Conservation (phyloP, 2,113 vertebrate genomes). For the Salvelinus namaycush region DNA sequence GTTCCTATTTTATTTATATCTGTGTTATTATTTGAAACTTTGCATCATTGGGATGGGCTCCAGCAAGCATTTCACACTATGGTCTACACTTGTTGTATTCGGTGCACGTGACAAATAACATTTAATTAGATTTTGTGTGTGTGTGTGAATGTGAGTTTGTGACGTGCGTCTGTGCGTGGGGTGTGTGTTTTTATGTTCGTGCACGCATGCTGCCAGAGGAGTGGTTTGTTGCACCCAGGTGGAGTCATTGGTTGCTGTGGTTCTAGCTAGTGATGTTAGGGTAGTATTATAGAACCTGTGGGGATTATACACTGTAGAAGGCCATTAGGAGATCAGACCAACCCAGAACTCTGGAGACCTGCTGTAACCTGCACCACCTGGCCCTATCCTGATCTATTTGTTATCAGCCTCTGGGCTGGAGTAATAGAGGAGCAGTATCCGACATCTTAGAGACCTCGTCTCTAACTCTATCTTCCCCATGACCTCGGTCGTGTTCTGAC, state of each 20-base stretch:
- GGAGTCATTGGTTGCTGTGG: conserved; percentile 18
- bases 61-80: no score
- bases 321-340: conserved; percentile 42
- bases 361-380: conserved; percentile 23
- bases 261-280: conserved; percentile 19
- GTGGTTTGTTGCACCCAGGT: conserved; percentile 1
- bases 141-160: no score
- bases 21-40: no score
- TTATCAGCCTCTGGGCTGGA: conserved; percentile 57
- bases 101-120: no score
- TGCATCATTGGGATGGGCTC: no score
- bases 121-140: no score
- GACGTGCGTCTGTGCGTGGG: no score
- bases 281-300: conserved; percentile 28
- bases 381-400: conserved; percentile 66
- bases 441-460: no score
- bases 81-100: no score
- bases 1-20: no score
- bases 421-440: conserved; percentile 52
- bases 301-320: conserved; percentile 6
- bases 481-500: not conserved
- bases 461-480: not conserved
- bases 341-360: conserved; percentile 55
- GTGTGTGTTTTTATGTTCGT: no score
- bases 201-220: conserved; percentile 13